Conservation (phyloP, 2,113 vertebrate genomes). For the Sinocyclocheilus anophthalmus region DNA sequence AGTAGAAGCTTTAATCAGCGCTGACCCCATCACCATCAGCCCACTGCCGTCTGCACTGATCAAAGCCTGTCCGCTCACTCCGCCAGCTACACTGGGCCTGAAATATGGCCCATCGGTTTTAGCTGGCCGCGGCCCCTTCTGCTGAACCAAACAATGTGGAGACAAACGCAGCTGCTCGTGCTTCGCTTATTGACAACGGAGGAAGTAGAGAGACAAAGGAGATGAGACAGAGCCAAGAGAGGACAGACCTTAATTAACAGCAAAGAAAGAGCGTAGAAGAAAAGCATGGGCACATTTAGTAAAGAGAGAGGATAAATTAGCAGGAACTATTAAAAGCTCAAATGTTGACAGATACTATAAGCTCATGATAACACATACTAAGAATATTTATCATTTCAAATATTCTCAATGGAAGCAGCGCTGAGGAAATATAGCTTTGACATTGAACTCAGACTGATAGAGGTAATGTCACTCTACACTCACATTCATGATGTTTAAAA, state of each 20-base stretch:
- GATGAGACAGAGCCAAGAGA: not conserved
- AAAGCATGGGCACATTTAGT: not conserved
- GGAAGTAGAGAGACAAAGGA: not conserved
- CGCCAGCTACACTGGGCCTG: conserved; percentile 54
- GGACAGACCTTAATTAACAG: not conserved
- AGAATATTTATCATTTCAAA: no score
- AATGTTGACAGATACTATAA: no score
- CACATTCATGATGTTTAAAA: not conserved
- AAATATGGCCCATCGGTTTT: conserved; percentile 66
- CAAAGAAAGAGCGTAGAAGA: not conserved
- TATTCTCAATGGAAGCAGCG: no score
- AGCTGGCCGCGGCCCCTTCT: conserved; percentile 31
- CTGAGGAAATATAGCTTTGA: not conserved
- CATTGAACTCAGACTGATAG: no score
- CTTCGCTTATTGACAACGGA: conserved; percentile 47
- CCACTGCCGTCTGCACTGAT: conserved; percentile 56
- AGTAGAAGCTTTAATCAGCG: conserved; percentile 30
- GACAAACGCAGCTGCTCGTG: not conserved
- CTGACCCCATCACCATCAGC: conserved; percentile 5
- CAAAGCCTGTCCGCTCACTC: conserved; percentile 64
- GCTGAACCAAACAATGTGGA: conserved; percentile 48
- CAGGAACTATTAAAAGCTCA: not conserved
- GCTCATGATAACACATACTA: no score
- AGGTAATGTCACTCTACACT: no score
- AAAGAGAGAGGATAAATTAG: not conserved